These are phyloP conservation scores for Pampusana beccarii DNA, from an alignment of 2,113 vertebrate genomes.

Conservation along the genomic window DNA sequence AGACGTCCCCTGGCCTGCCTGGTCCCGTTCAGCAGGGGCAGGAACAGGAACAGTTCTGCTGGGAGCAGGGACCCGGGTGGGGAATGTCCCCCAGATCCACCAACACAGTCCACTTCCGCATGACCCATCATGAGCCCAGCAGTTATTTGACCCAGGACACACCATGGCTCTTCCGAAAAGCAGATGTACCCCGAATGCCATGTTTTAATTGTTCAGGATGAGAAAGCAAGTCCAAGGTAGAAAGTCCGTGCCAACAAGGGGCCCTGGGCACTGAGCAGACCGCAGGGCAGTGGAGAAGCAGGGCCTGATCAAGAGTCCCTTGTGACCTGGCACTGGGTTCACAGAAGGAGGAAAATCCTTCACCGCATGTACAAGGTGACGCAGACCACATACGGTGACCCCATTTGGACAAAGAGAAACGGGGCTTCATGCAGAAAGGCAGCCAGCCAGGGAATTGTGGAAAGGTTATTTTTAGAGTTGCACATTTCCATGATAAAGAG, in stretches of 20 bases:
- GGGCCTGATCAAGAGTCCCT: background rate
- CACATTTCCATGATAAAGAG: conserved; percentile 17
- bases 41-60: background rate
- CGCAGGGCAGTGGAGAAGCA: background rate
- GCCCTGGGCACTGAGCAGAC: background rate
- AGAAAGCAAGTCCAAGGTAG: background rate
- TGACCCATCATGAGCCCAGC: background rate
- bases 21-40: background rate
- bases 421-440: background rate
- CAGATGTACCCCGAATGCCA: background rate
- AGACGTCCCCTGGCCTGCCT: background rate
- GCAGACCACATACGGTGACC: background rate
- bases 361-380: background rate
- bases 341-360: background rate
- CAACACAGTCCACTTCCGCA: background rate
- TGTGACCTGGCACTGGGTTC: too few relatives aligned
- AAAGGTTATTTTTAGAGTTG: conserved; percentile 35
- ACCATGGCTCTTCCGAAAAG: background rate
- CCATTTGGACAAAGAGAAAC: background rate
- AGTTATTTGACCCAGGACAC: background rate
- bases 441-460: background rate
- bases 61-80: background rate
- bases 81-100: background rate
- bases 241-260: background rate
- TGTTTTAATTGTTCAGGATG: background rate